These are phyloP conservation scores for Natrix natrix DNA, from an alignment of 2,797 vertebrate genomes.

Conservation along the genomic window DNA sequence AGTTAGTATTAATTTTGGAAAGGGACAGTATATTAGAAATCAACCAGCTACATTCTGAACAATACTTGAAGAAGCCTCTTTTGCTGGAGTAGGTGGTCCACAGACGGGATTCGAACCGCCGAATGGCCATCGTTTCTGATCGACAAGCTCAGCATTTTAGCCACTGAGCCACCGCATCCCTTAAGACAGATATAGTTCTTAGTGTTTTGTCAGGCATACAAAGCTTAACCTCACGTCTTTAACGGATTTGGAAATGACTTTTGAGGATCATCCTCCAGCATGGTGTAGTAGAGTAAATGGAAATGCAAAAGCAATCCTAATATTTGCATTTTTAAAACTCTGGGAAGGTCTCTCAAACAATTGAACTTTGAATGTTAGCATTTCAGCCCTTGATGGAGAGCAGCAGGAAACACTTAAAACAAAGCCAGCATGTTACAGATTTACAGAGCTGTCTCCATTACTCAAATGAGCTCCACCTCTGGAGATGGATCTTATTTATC, in stretches of 20 bases:
- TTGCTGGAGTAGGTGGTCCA: not conserved
- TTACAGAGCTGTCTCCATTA: not conserved
- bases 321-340: not conserved
- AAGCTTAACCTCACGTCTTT: not conserved
- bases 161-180: no score
- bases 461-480: no score
- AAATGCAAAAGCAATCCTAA: not conserved
- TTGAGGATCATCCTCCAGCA: not conserved
- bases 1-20: not conserved
- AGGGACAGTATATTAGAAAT: not conserved
- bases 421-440: not conserved
- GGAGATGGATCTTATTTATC: not conserved
- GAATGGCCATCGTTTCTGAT: no score
- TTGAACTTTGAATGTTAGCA: not conserved
- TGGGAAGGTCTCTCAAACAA: not conserved
- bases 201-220: not conserved
- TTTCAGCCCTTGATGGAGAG: not conserved
- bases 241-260: not conserved
- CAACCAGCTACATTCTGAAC: not conserved
- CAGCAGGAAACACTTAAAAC: no score
- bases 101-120: no score
- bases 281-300: not conserved
- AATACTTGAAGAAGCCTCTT: not conserved
- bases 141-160: no score
- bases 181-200: not conserved